Base-by-base conservation (phyloP, 2,888 invertebrate species). In the Idaea dimidiata region DNA sequence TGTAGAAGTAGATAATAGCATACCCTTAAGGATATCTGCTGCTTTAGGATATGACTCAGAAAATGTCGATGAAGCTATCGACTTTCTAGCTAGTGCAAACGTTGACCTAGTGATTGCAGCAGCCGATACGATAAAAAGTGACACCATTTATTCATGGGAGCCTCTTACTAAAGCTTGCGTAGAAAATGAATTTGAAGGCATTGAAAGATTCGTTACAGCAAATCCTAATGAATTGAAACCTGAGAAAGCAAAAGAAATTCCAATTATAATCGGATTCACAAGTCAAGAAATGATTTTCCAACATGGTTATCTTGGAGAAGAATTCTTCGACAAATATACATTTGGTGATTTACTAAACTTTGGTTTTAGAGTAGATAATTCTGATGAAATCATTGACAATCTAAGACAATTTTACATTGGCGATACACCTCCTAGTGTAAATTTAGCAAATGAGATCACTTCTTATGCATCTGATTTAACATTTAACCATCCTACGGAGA, bases 321-420 rank as follows among this genome's bases (percentile, higher is more conserved):
- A 64, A 1, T 67, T 63, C 54, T 65, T 56, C 43, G 60, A 63
- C 16, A 32, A 61, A 6, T 64, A 69, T 43, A 61, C 65, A 1
- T 67, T 69, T 17, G 55, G 64, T 43, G 59, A 62, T 33, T 57
- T 61, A 16, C 64, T 64, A 16, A 54, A 64, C 18, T 73, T 72
- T 58, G 62, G 69, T 54, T 63, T 74, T n/a, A 63, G 67, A 18
- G 68, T 68, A 8, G 65, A 66, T 8, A 64, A 69, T 31, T 59
- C 67, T n/a, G 61, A 57, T 16, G 62, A 68, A 61, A 68, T 65
- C 18, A 24, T 54, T 4, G 61, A 66, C 57, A 54, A 61, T 10
- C 56, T 71, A 8, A 61, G 58, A 59, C 66, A 63, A 57, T 72
- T 68, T 55, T 72, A 72, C 57, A 65, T 71, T 18, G 72, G 72